phyloP scores from a whole-genome alignment of 1,140 invertebrate species.

The Hycleus cichorii region DNA sequence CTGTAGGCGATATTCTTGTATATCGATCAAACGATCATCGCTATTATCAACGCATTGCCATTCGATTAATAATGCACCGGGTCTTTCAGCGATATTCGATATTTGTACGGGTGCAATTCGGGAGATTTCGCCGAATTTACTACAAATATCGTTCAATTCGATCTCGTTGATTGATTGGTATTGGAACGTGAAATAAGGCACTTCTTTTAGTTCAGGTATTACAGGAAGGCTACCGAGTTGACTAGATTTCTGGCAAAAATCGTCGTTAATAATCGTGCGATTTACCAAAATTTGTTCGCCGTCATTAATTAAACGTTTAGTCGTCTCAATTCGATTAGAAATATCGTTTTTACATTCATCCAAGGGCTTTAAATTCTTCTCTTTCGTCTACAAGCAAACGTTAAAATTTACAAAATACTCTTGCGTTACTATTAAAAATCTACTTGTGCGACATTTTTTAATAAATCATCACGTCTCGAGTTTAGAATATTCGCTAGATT shows the following conservation, averaged over 20 bases:
- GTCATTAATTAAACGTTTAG: constrained; percentile 21
- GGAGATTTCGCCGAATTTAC: constrained; percentile 26
- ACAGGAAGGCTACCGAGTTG: constrained; percentile 29
- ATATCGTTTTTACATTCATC: constrained; percentile 22
- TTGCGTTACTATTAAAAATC: not conserved
- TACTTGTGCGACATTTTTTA: constrained; percentile 24
- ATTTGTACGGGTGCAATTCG: constrained; percentile 31
- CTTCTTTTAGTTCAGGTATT: constrained; percentile 30
- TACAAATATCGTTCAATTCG: constrained; percentile 22
- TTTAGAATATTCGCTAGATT: constrained; percentile 18
- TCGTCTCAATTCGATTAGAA: constrained; percentile 24
- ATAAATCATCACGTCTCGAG: constrained; percentile 21
- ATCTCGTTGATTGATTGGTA: constrained; percentile 20
- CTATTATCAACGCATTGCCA: constrained; percentile 28
- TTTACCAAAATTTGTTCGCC: constrained; percentile 13
- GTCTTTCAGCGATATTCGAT: constrained; percentile 21
- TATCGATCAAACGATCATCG: constrained; percentile 28
- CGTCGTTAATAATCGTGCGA: constrained; percentile 5
- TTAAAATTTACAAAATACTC: not conserved
- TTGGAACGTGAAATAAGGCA: constrained; percentile 32
- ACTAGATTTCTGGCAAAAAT: constrained; percentile 22
- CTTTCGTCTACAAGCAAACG: constrained; percentile 20
- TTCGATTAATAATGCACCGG: constrained; percentile 31
- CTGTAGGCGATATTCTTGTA: constrained; percentile 34
- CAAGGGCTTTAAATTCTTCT: constrained; percentile 25